phyloP scores from a whole-genome alignment of 2,797 vertebrate genomes.

The Enoplosus armatus region DNA sequence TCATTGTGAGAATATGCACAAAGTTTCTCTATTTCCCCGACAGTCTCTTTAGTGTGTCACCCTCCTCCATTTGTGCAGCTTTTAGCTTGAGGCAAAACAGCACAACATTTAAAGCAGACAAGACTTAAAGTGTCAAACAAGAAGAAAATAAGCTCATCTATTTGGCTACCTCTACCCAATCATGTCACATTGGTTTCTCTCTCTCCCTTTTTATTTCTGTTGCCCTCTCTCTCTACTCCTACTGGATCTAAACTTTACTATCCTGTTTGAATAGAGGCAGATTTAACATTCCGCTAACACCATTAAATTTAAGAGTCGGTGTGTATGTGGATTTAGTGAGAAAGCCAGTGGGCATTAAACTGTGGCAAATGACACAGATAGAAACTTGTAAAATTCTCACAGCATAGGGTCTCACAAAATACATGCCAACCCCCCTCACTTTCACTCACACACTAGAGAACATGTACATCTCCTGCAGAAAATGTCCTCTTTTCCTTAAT shows the following conservation, averaged over 20 bases:
- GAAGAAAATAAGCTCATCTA: constrained; percentile 58
- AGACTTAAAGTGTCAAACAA: constrained; percentile 57
- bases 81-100: constrained; percentile 58
- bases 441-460: constrained; percentile 36
- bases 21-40: constrained; percentile 48
- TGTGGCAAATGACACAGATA: constrained; percentile 66
- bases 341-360: constrained; percentile 64
- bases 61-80: constrained; percentile 37
- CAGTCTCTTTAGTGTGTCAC: constrained; percentile 49
- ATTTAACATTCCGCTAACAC: constrained; percentile 45
- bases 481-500: constrained; percentile 58
- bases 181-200: constrained; percentile 39
- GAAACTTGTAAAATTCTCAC: constrained; percentile 69
- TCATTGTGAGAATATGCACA: constrained; percentile 26
- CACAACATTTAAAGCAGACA: constrained; percentile 63
- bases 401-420: constrained; percentile 36
- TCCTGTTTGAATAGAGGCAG: constrained; percentile 42
- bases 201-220: not conserved
- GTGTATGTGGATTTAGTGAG: constrained; percentile 50
- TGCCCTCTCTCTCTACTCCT: constrained; percentile 25
- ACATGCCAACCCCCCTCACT: not conserved
- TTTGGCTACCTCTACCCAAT: constrained; percentile 39
- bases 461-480: constrained; percentile 39
- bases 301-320: constrained; percentile 40
- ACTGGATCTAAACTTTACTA: constrained; percentile 26